Conservation (phyloP, 2,113 vertebrate genomes). For the Ailurus styani region DNA sequence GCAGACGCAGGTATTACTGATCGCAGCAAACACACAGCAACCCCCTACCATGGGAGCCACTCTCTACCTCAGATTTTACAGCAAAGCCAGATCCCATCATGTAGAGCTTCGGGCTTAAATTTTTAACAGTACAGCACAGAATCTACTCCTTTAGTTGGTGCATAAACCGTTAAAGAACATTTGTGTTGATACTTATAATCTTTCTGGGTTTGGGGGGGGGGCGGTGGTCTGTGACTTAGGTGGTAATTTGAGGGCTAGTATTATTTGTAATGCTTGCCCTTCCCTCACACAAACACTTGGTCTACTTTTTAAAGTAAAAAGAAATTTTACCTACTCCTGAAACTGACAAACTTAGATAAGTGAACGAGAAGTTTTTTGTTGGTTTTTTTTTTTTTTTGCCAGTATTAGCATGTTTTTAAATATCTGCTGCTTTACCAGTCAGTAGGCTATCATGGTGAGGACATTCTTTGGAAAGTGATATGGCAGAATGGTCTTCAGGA, state of each 20-base stretch:
- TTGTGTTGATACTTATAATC: not conserved
- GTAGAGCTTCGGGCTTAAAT: not conserved
- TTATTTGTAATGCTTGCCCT: not conserved
- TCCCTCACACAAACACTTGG: not conserved
- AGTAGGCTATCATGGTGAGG: not conserved
- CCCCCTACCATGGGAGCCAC: not conserved
- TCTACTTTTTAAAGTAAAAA: not conserved
- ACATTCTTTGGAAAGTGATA: not conserved
- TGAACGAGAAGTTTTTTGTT: too few relatives aligned
- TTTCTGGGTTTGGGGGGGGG: not conserved
- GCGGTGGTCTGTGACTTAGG: not conserved
- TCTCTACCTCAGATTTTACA: not conserved
- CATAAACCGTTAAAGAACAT: not conserved
- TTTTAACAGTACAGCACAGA: not conserved
- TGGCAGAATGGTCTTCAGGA: not conserved
- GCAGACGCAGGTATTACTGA: slow-evolving; percentile 92
- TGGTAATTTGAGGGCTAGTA: not conserved
- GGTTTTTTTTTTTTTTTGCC: not conserved
- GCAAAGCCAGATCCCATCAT: not conserved
- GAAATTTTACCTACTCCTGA: not conserved
- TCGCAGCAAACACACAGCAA: not conserved
- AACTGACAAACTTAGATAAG: not conserved
- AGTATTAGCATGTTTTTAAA: not conserved
- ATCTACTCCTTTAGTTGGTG: not conserved
- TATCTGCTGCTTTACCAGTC: not conserved